phyloP scores from a whole-genome alignment of 2,113 vertebrate species.

The Pedetes capensis region DNA sequence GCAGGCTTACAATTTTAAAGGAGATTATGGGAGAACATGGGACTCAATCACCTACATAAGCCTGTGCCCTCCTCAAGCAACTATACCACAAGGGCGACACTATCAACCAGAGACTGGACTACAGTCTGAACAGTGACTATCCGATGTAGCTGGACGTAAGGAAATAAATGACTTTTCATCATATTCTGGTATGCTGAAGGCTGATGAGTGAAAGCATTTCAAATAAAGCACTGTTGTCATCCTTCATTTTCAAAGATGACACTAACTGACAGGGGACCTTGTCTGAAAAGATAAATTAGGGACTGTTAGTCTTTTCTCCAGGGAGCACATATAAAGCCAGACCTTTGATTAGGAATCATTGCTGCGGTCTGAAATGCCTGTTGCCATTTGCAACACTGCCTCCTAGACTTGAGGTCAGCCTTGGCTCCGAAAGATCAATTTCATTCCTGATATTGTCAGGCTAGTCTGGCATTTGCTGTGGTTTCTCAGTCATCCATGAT shows the following conservation, averaged over 20 bases:
- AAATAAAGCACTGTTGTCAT: constrained; percentile 49
- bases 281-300: constrained; percentile 60
- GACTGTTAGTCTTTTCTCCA: constrained; percentile 30
- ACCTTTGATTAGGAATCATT: constrained; percentile 70
- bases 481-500: constrained; percentile 9
- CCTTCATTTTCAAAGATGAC: constrained; percentile 65
- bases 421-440: constrained; percentile 55
- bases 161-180: constrained; percentile 29
- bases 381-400: constrained; percentile 55
- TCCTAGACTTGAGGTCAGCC: constrained; percentile 54
- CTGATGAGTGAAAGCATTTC: constrained; percentile 36
- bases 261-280: constrained; percentile 48
- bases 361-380: constrained; percentile 42
- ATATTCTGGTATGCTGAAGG: constrained; percentile 17
- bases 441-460: constrained; percentile 2
- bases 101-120: neutral
- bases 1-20: constrained; percentile 8
- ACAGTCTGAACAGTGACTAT: neutral
- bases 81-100: neutral
- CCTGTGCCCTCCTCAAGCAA: neutral
- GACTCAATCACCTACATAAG: neutral
- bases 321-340: constrained; percentile 53
- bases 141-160: neutral
- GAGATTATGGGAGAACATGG: neutral
- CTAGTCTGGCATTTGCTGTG: constrained; percentile 41